Base-by-base conservation (phyloP, 2,797 vertebrate genomes). In the Petrocephalus sullivani region DNA sequence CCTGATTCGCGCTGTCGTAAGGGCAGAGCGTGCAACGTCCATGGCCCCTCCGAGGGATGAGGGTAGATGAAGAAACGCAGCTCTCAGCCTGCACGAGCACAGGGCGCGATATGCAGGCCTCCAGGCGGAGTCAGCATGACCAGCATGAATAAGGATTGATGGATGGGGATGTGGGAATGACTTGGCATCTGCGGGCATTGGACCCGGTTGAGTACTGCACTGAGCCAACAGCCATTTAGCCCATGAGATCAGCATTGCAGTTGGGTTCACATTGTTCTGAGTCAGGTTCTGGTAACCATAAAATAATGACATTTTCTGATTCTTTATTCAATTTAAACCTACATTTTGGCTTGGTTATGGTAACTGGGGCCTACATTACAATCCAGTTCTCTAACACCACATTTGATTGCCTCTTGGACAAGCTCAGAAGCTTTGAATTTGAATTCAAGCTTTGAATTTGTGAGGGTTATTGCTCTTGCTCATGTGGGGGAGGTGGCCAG, bases 61-160 rank as follows among this genome's bases (percentile, higher is more conserved):
- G 58, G 67, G 56, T 82, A 49, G 88, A 64, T 28, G 82, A 60
- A 58, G 16, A 9, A 58, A 67, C 21, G 28, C 60, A 82, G 88
- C 64, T 85, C 82, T 91, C 88, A 88, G 88, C 91, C 67, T 90
- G 92, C 89, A 91, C 88, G 78, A 88, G 60, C 89, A 89, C 88
- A 67, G 82, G 64, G 41, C 4, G 81, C 84, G 21, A 61, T 23
- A 37, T 60, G 12, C 33, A 41, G 84, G 19, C 54, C 54, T 85
- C 84, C 53, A 82, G 75, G 58, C 16, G 57, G 81, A 46, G 78
- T 46, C 12, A 88, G 49, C 81, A 83, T 56, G 82, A 67, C 23
- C 12, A 28, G 87, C 82, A 85, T 88, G 87, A 83, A 21, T 41
- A 54, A 12, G 58, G 83, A 33, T 12, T 54, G 82, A 51, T 49